Base-by-base conservation (phyloP, 1,140 invertebrate genomes). In the Drosophila baimaii region DNA sequence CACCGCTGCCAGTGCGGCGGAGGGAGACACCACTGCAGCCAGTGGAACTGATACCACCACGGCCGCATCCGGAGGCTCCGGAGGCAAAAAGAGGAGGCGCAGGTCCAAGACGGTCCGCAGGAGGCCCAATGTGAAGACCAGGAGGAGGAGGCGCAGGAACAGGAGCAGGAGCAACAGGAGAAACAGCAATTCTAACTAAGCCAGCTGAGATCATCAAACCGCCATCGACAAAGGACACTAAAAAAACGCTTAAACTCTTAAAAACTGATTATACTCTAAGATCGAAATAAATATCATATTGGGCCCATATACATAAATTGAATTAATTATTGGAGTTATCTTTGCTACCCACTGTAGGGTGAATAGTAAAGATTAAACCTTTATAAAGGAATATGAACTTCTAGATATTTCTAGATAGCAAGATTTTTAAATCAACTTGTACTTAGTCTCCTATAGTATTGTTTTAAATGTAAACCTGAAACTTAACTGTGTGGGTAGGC, bases 241-340 rank as follows among this genome's bases (percentile, higher is more conserved):
- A n/a, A 33, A 15, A 31, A 23, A 23, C 5, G 19, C 52, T n/a
- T 52, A 0, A 31, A 31, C 17, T 31, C 27, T 29, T 51, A 17
- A 33, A 33, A 52, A 15, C 17, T 19, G 17, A 55, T 6, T 37
- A 37, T 5, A 13, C 7, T 55, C 9, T 55, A 55, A 55, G 15
- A 55, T n/a, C 31, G 15, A 52, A 52, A 52, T 52, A 52, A 15
- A 52, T 33, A 52, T 33, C 29, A 37, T n/a, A 23, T 37, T 37
- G 52, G 52, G 52, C 52, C 52, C 31, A 8, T 15, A 23, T 23
- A 0, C 29, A 9, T 15, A 13, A 19, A 1, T 15, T 8, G 13
- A 21, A 15, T 33, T 5, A 2, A 5, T 33, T 21, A 5, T 15
- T 33, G 0, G 7, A 5, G 27, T 9, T 8, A 6, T 29, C 1